Evolutionary conservation across 2,797 vertebrate genomes (phyloP), one percentile per base, ranked within the genome.

Genomic region (Merluccius polli): DNA sequence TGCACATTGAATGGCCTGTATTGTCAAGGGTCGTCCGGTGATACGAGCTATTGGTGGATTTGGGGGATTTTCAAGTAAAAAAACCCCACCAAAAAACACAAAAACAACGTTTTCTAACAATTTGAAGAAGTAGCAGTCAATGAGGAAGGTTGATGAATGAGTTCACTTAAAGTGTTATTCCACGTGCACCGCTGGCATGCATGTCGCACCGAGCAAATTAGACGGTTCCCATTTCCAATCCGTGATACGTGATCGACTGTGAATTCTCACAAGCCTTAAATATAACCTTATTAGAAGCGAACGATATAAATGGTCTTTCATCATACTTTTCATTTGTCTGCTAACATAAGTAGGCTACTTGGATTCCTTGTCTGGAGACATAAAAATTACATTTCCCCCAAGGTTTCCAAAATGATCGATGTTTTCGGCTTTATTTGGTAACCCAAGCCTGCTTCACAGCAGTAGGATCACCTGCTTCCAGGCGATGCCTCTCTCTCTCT

Each of bases 401-500:
- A 68, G 84, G 77, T 72, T 1, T 68, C 73, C 41, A 44, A n/a
- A 10, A 77, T 73, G 84, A 89, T 91, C 89, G 74, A 89, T 91
- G 68, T 81, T 81, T 87, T 82, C 81, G 86, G 78, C 82, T 88
- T 87, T 85, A 78, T 85, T 88, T 33, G 30, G 89, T 88, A 89
- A 92, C 88, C 78, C 12, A 84, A 90, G 84, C 84, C 86, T 84
- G 83, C 88, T 89, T 85, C 82, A 78, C 86, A 87, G 86, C 86
- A 81, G 89, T 85, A 88, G 77, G 88, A 86, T 84, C 87, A 91
- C 88, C 89, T 90, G 88, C 79, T 73, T 86, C 13, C 41, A 44
- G 41, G 15, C n/a, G n/a, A n/a, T n/a, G n/a, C 41, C 41, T 12
- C 13, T 13, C 16, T 16, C 41, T 15, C 16, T 13, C 41, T 44